These are phyloP conservation scores for Trichacis sp. DNA, from an alignment of 2,888 invertebrate species.

Conservation along the genomic window DNA sequence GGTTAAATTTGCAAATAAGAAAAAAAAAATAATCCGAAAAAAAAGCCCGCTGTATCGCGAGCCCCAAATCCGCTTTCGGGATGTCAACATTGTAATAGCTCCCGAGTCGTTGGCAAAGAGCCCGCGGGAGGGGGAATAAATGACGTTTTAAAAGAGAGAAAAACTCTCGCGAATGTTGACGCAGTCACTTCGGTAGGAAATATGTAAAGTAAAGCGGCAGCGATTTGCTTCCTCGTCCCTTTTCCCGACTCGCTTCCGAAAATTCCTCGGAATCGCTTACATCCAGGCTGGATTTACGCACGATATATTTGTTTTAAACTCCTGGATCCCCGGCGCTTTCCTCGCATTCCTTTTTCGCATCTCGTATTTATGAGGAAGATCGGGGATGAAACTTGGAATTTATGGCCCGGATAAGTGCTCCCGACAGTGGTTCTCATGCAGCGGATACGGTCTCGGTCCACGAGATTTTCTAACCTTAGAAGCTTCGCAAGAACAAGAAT, in stretches of 20 bases:
- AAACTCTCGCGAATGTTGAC: conserved; percentile 38
- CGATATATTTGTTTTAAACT: conserved; percentile 69
- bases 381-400: conserved; percentile 58
- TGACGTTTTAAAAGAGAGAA: conserved; percentile 37
- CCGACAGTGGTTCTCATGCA: conserved; percentile 54
- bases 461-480: too few relatives aligned
- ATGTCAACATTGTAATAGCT: conserved; percentile 11
- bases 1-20: neutral
- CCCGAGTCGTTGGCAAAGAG: conserved; percentile 19
- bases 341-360: conserved; percentile 24
- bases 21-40: neutral
- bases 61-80: neutral
- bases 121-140: conserved; percentile 28
- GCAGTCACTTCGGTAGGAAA: conserved; percentile 51
- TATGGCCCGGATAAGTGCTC: conserved; percentile 66
- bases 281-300: conserved; percentile 63
- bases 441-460: too few relatives aligned
- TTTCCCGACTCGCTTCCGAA: conserved; percentile 19
- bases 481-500: too few relatives aligned
- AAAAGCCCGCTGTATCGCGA: conserved; percentile 9
- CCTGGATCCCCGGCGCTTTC: conserved; percentile 48
- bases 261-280: conserved; percentile 47
- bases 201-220: conserved; percentile 62
- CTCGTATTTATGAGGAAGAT: conserved; percentile 61
- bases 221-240: conserved; percentile 57